Evolutionary conservation across 1,140 invertebrate genomes (phyloP).

Genomic region (Cyphomyrmex costatus): DNA sequence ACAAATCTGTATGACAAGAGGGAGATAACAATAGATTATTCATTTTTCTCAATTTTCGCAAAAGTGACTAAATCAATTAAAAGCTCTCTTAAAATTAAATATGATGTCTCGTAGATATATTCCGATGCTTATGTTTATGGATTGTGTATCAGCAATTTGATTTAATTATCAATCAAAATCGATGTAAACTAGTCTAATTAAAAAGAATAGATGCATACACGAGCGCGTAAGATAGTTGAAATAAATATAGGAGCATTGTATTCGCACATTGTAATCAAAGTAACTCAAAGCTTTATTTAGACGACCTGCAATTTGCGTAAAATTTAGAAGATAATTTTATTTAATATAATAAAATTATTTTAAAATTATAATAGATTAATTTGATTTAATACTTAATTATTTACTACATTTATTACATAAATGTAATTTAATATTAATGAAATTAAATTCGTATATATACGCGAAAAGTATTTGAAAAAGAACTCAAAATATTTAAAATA

Average conservation of each 20-base stretch:
- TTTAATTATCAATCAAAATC: background rate
- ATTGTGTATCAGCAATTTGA: background rate
- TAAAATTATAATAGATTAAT: too few relatives aligned
- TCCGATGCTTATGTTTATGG: background rate
- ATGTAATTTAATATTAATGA: too few relatives aligned
- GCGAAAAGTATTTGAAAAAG: too few relatives aligned
- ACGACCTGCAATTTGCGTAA: background rate
- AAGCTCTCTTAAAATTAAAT: background rate
- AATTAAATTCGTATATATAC: too few relatives aligned
- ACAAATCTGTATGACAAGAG: background rate
- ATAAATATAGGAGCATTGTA: background rate
- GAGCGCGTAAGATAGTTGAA: background rate
- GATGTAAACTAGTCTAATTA: background rate
- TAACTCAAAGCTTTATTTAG: background rate
- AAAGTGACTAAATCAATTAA: background rate
- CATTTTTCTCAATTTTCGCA: background rate
- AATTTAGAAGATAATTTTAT: background rate
- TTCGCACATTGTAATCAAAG: background rate
- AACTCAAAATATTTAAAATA: too few relatives aligned
- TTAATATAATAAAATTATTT: background rate
- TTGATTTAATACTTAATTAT: too few relatives aligned
- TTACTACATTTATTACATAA: too few relatives aligned
- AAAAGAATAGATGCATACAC: background rate
- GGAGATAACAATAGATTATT: background rate
- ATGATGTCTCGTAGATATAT: background rate